Conservation (phyloP, 2,113 vertebrate species). For the Spea multiplicata region DNA sequence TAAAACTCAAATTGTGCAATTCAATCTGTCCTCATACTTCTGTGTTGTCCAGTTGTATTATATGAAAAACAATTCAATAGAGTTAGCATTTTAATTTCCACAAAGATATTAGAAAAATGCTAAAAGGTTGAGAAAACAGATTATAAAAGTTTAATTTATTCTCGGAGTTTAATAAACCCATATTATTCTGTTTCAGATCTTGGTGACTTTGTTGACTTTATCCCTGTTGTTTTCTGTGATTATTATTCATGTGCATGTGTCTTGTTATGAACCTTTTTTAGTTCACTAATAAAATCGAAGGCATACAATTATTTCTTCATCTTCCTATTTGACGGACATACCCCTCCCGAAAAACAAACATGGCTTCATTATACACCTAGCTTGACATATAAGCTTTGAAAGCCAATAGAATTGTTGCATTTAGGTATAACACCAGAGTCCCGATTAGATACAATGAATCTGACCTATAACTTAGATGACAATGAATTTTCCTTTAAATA, state of each 20-base stretch:
- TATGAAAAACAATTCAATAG: conserved; percentile 5
- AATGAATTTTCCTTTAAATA: too few relatives aligned
- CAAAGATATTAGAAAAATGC: background rate
- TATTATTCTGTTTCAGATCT: conserved; percentile 12
- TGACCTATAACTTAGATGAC: too few relatives aligned
- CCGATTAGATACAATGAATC: too few relatives aligned
- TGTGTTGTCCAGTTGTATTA: background rate
- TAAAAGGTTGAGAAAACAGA: conserved; percentile 31
- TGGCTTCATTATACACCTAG: conserved; percentile 10
- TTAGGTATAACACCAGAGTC: background rate
- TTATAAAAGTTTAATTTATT: conserved; percentile 38
- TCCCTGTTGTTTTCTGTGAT: conserved; percentile 12
- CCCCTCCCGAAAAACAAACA: background rate
- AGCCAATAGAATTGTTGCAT: background rate
- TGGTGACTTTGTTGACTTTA: conserved; percentile 15
- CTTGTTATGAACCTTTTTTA: conserved; percentile 26
- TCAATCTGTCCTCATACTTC: too few relatives aligned
- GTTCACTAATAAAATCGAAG: conserved; percentile 17
- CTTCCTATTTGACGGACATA: conserved; percentile 2
- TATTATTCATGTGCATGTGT: conserved; percentile 15
- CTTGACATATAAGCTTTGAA: background rate
- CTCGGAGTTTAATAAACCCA: conserved; percentile 40
- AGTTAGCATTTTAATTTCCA: conserved; percentile 18
- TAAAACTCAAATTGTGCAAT: too few relatives aligned
- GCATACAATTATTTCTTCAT: conserved; percentile 1